phyloP scores from a whole-genome alignment of 2,888 invertebrate species.

The Meganola albula region DNA sequence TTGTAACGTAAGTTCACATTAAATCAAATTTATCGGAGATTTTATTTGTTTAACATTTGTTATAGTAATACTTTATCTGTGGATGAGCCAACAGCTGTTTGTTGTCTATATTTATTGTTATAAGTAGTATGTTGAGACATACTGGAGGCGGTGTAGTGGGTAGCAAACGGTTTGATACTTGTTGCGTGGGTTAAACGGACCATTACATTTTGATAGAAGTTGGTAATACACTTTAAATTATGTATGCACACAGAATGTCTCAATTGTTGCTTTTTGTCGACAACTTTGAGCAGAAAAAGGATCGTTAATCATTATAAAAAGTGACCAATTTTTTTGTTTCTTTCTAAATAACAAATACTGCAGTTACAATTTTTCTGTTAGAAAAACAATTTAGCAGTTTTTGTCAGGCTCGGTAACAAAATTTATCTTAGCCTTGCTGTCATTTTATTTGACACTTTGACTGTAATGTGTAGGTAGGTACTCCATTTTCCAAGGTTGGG shows the following conservation, averaged over 20 bases:
- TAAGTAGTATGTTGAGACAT: conserved; percentile 19
- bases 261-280: background rate
- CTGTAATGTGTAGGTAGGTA: too few species aligned
- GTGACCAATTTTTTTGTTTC: too few species aligned
- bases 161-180: conserved; percentile 13
- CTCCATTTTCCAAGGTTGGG: too few species aligned
- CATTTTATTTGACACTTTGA: too few species aligned
- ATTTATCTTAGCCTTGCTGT: too few species aligned
- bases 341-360: too few species aligned
- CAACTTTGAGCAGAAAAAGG: background rate
- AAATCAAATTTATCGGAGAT: conserved; percentile 46
- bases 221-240: background rate
- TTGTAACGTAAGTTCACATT: conserved; percentile 42
- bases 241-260: background rate
- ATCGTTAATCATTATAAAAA: too few species aligned
- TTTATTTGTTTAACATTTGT: conserved; percentile 34
- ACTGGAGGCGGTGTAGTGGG: conserved; percentile 17
- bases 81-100: conserved; percentile 28
- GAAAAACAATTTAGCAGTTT: too few species aligned
- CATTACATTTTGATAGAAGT: conserved; percentile 3
- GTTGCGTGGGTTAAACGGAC: conserved; percentile 15
- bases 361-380: too few species aligned
- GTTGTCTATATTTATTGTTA: conserved; percentile 30
- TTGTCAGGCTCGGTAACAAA: too few species aligned
- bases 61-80: conserved; percentile 18